Evolutionary conservation across 2,888 invertebrate species (phyloP).

Genomic region (Scelioninae gen. 2): DNA sequence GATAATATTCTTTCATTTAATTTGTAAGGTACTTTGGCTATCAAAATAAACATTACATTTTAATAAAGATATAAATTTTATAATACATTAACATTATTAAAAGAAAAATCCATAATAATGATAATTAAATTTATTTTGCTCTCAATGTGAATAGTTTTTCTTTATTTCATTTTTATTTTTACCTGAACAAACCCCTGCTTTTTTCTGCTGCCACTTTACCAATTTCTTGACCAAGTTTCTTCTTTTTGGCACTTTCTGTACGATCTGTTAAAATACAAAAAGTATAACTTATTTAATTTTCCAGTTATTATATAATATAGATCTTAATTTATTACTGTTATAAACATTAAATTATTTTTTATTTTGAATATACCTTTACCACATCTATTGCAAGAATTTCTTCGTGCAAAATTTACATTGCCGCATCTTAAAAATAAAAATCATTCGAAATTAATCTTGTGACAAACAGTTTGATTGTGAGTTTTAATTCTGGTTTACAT

Average conservation of each 20-base stretch:
- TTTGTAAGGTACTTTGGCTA: too few species aligned
- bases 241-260: slow-evolving; percentile 79
- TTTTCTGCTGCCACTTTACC: slow-evolving; percentile 99
- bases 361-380: slow-evolving; percentile 79
- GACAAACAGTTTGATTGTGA: too few species aligned
- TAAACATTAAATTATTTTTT: not conserved
- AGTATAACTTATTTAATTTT: slow-evolving; percentile 3
- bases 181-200: slow-evolving; percentile 89
- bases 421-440: slow-evolving; percentile 80
- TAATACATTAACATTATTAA: too few species aligned
- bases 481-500: too few species aligned
- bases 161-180: slow-evolving; percentile 20
- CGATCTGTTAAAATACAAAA: slow-evolving; percentile 70
- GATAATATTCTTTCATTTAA: too few species aligned
- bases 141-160: not conserved
- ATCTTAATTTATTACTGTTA: not conserved
- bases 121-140: too few species aligned
- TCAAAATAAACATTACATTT: too few species aligned
- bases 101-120: too few species aligned
- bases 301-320: slow-evolving; percentile 1
- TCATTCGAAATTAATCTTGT: too few species aligned
- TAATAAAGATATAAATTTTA: too few species aligned
- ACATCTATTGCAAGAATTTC: slow-evolving; percentile 94
- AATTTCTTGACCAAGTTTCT: slow-evolving; percentile 95
- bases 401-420: slow-evolving; percentile 95